Conservation (phyloP, 2,888 invertebrate species). For the Stegana nigrithorax region DNA sequence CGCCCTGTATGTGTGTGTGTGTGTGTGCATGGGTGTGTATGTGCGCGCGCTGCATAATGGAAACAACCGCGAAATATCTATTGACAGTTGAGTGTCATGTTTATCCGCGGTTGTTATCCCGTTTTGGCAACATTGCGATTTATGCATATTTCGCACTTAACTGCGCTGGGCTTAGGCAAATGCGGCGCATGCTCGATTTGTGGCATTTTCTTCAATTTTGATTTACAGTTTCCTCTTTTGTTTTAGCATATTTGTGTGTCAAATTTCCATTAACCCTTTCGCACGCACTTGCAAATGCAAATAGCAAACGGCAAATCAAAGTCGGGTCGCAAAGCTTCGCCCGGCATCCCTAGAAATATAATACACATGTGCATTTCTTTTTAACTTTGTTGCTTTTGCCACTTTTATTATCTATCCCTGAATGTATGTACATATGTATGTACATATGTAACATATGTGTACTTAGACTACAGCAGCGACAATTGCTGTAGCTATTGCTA, state of each 20-base stretch:
- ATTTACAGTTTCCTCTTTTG: constrained; percentile 49
- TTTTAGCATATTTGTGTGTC: constrained; percentile 59
- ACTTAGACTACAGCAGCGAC: background rate
- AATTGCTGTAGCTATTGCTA: background rate
- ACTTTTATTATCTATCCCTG: no score
- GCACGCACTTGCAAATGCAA: constrained; percentile 54
- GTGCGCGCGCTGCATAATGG: constrained; percentile 52
- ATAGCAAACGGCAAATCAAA: constrained; percentile 32
- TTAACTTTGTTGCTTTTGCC: background rate
- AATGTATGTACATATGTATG: no score
- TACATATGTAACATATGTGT: no score
- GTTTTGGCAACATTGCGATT: constrained; percentile 65
- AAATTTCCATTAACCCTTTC: constrained; percentile 62
- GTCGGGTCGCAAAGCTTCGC: constrained; percentile 35
- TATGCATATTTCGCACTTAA: constrained; percentile 44
- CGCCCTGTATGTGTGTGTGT: background rate
- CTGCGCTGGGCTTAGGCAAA: no score
- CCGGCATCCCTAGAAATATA: constrained; percentile 48
- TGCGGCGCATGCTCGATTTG: constrained; percentile 31
- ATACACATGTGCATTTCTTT: constrained; percentile 41
- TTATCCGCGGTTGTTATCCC: constrained; percentile 68
- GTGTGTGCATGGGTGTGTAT: constrained; percentile 37
- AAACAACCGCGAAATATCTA: constrained; percentile 68
- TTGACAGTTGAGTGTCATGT: constrained; percentile 70
- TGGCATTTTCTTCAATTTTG: constrained; percentile 27